Conservation (phyloP, 2,113 vertebrate species). For the Istiophorus platypterus region DNA sequence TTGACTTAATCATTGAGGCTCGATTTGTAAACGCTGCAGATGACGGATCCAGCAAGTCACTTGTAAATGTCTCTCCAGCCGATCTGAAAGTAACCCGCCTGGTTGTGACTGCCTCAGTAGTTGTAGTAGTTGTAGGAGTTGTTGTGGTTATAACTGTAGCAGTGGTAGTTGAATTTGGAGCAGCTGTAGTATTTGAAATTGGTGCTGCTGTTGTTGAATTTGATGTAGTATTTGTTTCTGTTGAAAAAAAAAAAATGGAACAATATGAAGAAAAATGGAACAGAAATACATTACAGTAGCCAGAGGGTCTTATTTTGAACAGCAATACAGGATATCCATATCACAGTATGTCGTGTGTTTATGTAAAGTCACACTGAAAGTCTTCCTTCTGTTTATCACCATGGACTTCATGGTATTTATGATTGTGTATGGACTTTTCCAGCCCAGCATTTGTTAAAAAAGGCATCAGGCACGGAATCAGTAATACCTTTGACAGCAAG, state of each 20-base stretch:
- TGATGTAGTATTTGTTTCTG: background rate
- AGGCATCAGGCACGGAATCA: too few relatives aligned
- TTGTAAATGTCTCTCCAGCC: slow-evolving; percentile 30
- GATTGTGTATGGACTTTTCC: background rate
- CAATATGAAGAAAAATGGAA: background rate
- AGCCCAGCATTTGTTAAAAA: too few relatives aligned
- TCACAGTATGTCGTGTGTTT: background rate
- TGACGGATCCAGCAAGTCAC: slow-evolving; percentile 30
- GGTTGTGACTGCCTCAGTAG: background rate
- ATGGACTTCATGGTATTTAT: too few relatives aligned
- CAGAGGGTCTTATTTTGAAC: background rate
- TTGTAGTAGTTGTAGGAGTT: background rate
- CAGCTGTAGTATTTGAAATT: background rate
- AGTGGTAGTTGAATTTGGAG: background rate
- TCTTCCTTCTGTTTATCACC: background rate
- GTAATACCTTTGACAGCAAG: background rate
- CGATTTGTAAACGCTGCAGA: slow-evolving; percentile 2
- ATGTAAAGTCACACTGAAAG: background rate
- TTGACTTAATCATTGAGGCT: background rate
- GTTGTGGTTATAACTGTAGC: background rate
- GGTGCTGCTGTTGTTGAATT: background rate
- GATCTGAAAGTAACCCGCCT: slow-evolving; percentile 30
- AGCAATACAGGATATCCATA: too few relatives aligned
- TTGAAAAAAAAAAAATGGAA: background rate
- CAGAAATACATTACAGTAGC: background rate